Evolutionary conservation across 64 coral and sea anemone genomes (phyloP), one percentile per base, ranked within the genome.

Genomic region (Montipora efflorescens): DNA sequence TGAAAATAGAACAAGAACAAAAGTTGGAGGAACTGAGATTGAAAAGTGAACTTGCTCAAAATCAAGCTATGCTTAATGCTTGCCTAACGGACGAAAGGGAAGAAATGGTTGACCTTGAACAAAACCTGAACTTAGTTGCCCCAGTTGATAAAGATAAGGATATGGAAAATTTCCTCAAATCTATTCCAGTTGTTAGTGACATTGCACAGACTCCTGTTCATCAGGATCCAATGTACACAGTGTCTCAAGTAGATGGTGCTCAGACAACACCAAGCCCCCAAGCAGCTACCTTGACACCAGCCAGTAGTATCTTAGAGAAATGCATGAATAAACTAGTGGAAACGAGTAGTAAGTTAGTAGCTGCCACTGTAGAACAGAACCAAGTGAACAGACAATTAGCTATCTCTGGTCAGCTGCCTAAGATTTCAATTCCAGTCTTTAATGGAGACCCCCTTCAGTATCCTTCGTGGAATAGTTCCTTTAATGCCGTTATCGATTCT

Each of bases 351-450:
- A 73, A 21, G 69, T 73, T 73, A 21, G 28, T 28, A 28, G 28
- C 69, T 48, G 43, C 83, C 80, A 13, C 79, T 59, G 67, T 76
- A 50, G 61, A 75, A 50, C 47, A 58, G 78, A 59, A 67, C 75
- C 21, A 55, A 10, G 52, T 55, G 52, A 55, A 55, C 52, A 55
- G 52, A 55, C 52, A 55, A 55, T 10, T 55, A 10, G 52, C 52
- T 10, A 55, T 3, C 52, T 55, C 61, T 43, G 25, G 69, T 22
- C 19, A 66, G 52, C 43, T 67, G 78, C 57, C 73, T 90, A 94
- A 94, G 22, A 74, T 94, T 59, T 83, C 77, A 16, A 90, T 94
- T 70, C 87, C 93, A 74, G 67, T 89, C 47, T 94, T 94, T 51
- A 87, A 67, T 75, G 92, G 92, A 48, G 89, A 95, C 51, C 82